Conservation (phyloP, 2,888 invertebrate species). For the Candidula unifasciata region DNA sequence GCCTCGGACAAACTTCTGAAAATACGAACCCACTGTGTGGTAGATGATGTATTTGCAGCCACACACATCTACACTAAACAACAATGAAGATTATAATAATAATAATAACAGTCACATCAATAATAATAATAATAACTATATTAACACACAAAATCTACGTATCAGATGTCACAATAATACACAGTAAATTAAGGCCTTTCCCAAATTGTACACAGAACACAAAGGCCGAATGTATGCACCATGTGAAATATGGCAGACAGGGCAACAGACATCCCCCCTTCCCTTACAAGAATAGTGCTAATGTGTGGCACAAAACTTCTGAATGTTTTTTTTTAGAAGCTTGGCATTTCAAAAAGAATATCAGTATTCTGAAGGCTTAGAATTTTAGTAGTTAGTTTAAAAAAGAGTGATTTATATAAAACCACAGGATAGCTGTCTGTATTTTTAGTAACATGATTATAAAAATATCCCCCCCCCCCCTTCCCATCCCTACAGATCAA, state of each 20-base stretch:
- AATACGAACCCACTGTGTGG: constrained; percentile 13
- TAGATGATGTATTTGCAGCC: constrained; percentile 7
- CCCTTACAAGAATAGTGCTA: constrained; percentile 2
- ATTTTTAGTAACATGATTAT: too few species aligned
- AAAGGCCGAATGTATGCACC: constrained; percentile 41
- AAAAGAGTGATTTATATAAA: too few species aligned
- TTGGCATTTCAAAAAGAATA: too few species aligned
- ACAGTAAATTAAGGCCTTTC: constrained; percentile 30
- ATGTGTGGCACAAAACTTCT: not conserved
- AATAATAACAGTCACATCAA: constrained; percentile 36
- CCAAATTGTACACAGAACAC: constrained; percentile 23
- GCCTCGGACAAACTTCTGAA: not conserved
- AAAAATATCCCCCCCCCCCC: too few species aligned
- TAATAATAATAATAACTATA: constrained; percentile 37
- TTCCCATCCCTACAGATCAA: too few species aligned
- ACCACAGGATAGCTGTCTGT: too few species aligned
- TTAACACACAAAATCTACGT: constrained; percentile 20
- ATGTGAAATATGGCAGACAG: constrained; percentile 40
- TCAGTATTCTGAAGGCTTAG: too few species aligned
- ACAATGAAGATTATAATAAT: not conserved
- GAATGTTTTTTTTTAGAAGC: not conserved
- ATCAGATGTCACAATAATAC: constrained; percentile 4
- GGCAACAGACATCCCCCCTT: not conserved
- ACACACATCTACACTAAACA: constrained; percentile 30
- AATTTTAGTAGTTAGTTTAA: too few species aligned